phyloP scores from a whole-genome alignment of 2,888 invertebrate species.

The Cyaniris semiargus region DNA sequence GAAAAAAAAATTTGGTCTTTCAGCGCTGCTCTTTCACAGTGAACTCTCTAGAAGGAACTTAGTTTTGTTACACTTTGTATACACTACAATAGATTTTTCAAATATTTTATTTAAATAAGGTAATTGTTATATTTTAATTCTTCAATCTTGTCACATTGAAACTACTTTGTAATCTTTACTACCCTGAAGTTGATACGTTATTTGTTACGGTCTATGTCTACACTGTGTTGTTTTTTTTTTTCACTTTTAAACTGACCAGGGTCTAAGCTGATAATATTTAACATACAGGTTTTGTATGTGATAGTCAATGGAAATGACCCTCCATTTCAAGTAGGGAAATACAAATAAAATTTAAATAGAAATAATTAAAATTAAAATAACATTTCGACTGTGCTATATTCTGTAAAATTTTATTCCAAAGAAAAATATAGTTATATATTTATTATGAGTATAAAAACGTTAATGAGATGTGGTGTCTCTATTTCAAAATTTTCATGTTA shows the following conservation, averaged over 20 bases:
- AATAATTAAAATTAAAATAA: neutral
- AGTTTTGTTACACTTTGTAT: no score
- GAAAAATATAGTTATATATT: neutral
- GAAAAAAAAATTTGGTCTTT: no score
- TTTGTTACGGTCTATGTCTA: neutral
- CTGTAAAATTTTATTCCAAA: neutral
- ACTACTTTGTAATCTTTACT: neutral
- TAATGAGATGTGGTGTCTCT: neutral
- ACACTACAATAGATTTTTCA: neutral
- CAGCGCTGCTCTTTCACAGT: no score
- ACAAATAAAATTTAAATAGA: neutral
- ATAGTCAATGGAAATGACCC: constrained; percentile 7
- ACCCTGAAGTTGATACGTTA: neutral
- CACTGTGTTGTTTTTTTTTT: constrained; percentile 34
- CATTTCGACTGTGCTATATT: neutral
- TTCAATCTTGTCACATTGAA: neutral
- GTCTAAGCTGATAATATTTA: constrained; percentile 1
- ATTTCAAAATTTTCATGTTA: neutral
- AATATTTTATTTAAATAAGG: neutral
- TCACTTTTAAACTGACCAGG: constrained; percentile 16
- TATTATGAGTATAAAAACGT: neutral
- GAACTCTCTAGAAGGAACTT: no score
- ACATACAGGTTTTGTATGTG: constrained; percentile 18
- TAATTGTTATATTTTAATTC: neutral
- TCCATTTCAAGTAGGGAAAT: neutral